Base-by-base conservation (phyloP, 2,113 vertebrate genomes). In the Tricholaema leucomelas region DNA sequence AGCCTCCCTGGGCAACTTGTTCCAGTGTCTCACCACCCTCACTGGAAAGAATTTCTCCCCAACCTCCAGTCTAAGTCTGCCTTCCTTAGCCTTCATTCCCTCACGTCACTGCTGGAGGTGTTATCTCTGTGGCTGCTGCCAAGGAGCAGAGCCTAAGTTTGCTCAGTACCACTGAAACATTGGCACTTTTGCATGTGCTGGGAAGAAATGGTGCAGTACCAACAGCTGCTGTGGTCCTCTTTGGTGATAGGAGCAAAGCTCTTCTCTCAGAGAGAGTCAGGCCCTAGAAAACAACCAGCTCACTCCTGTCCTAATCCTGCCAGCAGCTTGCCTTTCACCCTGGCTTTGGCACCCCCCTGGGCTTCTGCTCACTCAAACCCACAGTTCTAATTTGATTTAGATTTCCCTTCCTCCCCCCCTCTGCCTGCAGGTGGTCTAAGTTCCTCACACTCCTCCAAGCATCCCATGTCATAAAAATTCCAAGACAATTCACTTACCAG, bases 401-500 rank as follows among this genome's bases (percentile, higher is more conserved):
- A 46, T 80, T 83, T 84, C 58, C 24, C 19, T 40, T 40, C 12
- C 19, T 20, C 28, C n/a, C n/a, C 42, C 42, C 2, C 5, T 66
- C 56, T 56, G 24, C 65, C 59, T 77, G 85, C 64, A 48, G 44
- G 72, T 85, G 79, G 59, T 66, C 77, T 7, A 50, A 90, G 44
- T 84, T 77, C 31, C 66, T 69, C 1, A 0, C 31, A 31, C 64
- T 58, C 28, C 77, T 88, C 76, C 66, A 88, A 91, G 46, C 44
- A 82, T 59, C 44, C 50, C 33, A 3, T 30, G 70, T 50, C 66
- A 85, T 93, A 88, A 93, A 95, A 94, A 85, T 94, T 94, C 90
- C 83, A 63, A 83, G 94, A 63, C 67, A 59, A 71, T 92, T 96
- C 75, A 91, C 90, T 96, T 94, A 87, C 60, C 75, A 93, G 71